Evolutionary conservation across 2,888 invertebrate species (phyloP).

Genomic region (Azorinus chamasolen): DNA sequence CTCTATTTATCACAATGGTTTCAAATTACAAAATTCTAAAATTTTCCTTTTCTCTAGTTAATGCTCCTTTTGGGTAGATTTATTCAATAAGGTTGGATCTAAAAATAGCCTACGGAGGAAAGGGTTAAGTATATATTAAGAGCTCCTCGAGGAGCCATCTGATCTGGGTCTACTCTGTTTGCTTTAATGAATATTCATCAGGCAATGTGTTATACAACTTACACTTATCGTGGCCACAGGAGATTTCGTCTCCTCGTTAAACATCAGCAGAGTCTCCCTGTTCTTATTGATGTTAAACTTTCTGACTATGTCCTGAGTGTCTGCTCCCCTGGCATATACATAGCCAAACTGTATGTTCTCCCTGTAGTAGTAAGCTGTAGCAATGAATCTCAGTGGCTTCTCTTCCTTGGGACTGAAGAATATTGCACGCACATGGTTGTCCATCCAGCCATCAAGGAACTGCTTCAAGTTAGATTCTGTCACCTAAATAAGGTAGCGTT

Average conservation of each 20-base stretch:
- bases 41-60: too few relatives aligned
- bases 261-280: constrained; percentile 92
- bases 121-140: too few relatives aligned
- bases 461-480: constrained; percentile 90
- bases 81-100: too few relatives aligned
- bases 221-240: constrained; percentile 80
- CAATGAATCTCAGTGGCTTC: constrained; percentile 94
- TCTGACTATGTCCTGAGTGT: constrained; percentile 87
- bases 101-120: too few relatives aligned
- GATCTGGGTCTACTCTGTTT: too few relatives aligned
- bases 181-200: too few relatives aligned
- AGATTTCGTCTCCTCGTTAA: constrained; percentile 93
- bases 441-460: constrained; percentile 95
- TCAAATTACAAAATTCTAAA: too few relatives aligned
- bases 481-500: constrained; percentile 86
- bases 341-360: constrained; percentile 94
- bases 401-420: constrained; percentile 91
- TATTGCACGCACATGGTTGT: constrained; percentile 96
- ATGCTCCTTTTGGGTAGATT: too few relatives aligned
- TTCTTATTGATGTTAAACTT: constrained; percentile 88
- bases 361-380: constrained; percentile 95
- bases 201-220: constrained; percentile 64
- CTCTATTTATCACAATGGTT: too few relatives aligned
- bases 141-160: too few relatives aligned
- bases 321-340: constrained; percentile 63